A percentile compares a stretch with the other conserved stretches of the same genome.
Conservation (phyloP, 2,113 vertebrate species). For the Oceanites oceanicus region DNA sequence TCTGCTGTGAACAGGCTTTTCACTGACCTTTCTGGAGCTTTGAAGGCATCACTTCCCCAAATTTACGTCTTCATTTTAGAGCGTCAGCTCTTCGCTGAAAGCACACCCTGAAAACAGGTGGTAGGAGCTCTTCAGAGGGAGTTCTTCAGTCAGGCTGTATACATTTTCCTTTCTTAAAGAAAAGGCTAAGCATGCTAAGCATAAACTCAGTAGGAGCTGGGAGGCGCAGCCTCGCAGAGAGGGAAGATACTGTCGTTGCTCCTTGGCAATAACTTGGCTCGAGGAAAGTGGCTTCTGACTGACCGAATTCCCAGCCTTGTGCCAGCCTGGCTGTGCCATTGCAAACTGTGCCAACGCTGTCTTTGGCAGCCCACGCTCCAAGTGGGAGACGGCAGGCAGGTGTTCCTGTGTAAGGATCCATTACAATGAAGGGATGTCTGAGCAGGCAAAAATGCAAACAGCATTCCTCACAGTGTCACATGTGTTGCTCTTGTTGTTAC, state of each 20-base stretch:
- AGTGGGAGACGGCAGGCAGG: not conserved
- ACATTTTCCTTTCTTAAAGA: not conserved
- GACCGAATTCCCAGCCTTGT: not conserved
- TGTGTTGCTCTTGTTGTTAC: not conserved
- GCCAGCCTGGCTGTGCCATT: not conserved
- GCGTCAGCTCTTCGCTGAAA: not conserved
- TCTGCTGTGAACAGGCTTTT: not conserved
- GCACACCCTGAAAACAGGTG: not conserved
- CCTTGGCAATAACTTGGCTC: not conserved
- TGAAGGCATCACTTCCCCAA: not conserved
- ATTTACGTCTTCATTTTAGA: not conserved
- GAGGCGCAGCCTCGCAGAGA: not conserved
- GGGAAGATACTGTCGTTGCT: not conserved
- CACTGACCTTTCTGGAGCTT: not conserved
- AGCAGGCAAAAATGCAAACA: not conserved
- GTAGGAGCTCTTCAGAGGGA: not conserved
- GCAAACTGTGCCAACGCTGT: not conserved
- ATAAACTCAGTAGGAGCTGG: not conserved
- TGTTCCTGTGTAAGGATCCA: conserved; percentile 20
- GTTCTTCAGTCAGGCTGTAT: not conserved
- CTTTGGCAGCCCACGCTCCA: not conserved
- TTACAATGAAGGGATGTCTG: not conserved
- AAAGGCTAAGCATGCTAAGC: not conserved
- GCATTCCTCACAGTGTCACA: not conserved
- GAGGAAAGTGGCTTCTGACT: not conserved